Conservation (phyloP, 2,888 invertebrate species). For the Gastracanthus pulcherrimus region DNA sequence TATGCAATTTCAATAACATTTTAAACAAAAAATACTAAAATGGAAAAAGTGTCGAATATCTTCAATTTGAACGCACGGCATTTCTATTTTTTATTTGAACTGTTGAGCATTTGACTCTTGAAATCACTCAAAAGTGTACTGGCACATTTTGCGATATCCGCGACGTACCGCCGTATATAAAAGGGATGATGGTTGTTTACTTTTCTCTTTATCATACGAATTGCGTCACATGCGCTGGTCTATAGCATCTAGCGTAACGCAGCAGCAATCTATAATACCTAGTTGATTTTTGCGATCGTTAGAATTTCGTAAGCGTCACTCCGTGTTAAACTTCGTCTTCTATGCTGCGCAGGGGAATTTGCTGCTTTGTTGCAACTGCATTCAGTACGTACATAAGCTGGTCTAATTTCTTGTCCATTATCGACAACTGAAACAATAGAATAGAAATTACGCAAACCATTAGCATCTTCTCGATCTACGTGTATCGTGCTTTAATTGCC, state of each 20-base stretch:
- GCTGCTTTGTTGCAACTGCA: conserved; percentile 76
- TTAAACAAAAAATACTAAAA: too few relatives aligned
- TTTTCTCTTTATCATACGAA: background rate
- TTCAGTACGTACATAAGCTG: conserved; percentile 78
- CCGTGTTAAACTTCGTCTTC: conserved; percentile 79
- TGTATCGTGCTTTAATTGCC: conserved; percentile 17
- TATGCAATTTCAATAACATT: too few relatives aligned
- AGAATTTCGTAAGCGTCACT: conserved; percentile 1
- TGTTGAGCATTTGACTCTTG: background rate
- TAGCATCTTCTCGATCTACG: background rate
- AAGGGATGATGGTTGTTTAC: background rate
- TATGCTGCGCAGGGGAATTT: conserved; percentile 78
- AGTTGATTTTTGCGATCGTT: background rate
- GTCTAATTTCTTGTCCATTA: conserved; percentile 80
- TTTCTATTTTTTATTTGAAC: background rate
- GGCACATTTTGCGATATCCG: background rate
- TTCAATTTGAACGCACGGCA: too few relatives aligned
- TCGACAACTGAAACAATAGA: conserved; percentile 71
- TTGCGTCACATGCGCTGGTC: background rate
- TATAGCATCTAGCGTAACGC: background rate
- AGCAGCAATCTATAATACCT: background rate
- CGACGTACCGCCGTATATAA: background rate
- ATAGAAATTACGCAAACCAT: conserved; percentile 37
- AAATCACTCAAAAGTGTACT: too few relatives aligned
- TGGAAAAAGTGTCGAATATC: too few relatives aligned